phyloP scores from a whole-genome alignment of 1,140 invertebrate genomes.

The Helicoverpa armigera region DNA sequence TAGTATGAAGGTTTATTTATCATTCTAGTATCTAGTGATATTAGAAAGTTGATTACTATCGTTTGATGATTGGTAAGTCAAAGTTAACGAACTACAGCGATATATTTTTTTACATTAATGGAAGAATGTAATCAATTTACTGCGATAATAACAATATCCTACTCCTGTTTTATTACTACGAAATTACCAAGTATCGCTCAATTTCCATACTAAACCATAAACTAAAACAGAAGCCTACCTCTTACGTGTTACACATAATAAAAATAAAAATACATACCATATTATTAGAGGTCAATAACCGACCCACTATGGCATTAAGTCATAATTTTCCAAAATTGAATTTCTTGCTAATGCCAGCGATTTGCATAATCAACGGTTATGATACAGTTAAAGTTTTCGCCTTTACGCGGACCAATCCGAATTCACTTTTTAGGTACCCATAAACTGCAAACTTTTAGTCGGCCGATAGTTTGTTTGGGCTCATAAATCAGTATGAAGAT shows the following conservation, averaged over 20 bases:
- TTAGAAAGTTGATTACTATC: too few relatives aligned
- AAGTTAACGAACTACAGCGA: too few relatives aligned
- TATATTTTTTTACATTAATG: too few relatives aligned
- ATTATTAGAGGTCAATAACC: constrained; percentile 65
- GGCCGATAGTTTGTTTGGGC: too few relatives aligned
- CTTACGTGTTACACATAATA: constrained; percentile 55
- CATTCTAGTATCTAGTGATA: too few relatives aligned
- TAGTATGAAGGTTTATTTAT: too few relatives aligned
- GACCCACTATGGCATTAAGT: constrained; percentile 56
- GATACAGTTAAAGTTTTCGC: constrained; percentile 62
- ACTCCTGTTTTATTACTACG: background rate
- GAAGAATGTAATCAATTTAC: too few relatives aligned
- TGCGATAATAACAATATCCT: background rate
- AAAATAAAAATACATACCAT: constrained; percentile 52
- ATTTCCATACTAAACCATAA: background rate
- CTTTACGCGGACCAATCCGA: too few relatives aligned
- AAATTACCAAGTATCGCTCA: background rate
- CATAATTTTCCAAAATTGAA: constrained; percentile 79
- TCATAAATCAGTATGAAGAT: too few relatives aligned
- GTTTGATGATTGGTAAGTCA: too few relatives aligned
- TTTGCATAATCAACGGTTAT: constrained; percentile 71
- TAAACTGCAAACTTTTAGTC: too few relatives aligned
- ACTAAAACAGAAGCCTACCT: constrained; percentile 43
- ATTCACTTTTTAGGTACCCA: too few relatives aligned
- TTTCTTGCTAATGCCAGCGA: constrained; percentile 69